A percentile compares a stretch with the other conserved stretches of the same genome.
Conservation (phyloP, 2,797 vertebrate species). For the Staurois parvus region DNA sequence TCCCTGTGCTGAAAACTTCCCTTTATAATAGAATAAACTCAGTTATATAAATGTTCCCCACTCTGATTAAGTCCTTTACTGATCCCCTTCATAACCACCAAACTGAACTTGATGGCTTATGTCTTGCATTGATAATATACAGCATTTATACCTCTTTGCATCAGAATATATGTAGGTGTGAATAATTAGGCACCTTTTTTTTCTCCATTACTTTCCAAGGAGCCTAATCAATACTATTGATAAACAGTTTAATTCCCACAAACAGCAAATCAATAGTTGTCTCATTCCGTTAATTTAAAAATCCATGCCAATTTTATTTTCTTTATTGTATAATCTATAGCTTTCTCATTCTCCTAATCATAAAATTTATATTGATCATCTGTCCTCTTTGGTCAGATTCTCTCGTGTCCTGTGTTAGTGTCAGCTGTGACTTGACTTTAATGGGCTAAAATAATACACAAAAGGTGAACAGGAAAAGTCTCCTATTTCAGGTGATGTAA, state of each 20-base stretch:
- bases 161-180: neutral
- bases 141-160: neutral
- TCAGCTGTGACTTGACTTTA: constrained; percentile 1
- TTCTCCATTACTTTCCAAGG: constrained; percentile 19
- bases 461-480: neutral
- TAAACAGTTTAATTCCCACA: constrained; percentile 26
- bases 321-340: constrained; percentile 50
- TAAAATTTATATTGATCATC: constrained; percentile 26
- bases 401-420: neutral
- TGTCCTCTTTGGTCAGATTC: neutral
- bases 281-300: constrained; percentile 37
- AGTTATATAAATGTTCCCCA: too few relatives aligned
- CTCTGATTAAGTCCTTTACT: too few relatives aligned
- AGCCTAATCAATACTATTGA: constrained; percentile 36
- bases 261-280: constrained; percentile 34
- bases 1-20: too few relatives aligned
- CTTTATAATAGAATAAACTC: too few relatives aligned
- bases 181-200: constrained; percentile 19
- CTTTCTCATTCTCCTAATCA: constrained; percentile 40
- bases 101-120: too few relatives aligned
- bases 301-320: constrained; percentile 47
- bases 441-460: constrained; percentile 1
- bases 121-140: neutral
- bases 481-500: too few relatives aligned
- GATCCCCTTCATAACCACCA: too few relatives aligned